Evolutionary conservation across 2,113 vertebrate species (phyloP), one percentile per base, ranked within the genome.

Genomic region (Benitochromis conjunctus): DNA sequence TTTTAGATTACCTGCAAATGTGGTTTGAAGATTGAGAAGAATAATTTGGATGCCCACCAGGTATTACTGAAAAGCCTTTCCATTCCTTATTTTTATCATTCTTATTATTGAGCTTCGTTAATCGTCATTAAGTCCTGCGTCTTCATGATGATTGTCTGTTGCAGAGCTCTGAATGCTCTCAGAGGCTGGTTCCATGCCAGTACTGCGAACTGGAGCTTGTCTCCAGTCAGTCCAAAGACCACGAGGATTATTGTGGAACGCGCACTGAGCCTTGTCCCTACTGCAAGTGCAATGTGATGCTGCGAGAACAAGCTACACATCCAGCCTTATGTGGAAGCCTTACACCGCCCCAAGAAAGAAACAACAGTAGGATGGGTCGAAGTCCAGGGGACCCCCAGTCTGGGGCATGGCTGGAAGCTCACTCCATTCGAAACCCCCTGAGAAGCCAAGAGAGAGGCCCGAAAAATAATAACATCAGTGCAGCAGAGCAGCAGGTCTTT

Each of bases 171-270:
- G 96, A 97, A 11, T 99, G 99, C 86, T 94, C 96, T 24, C 95
- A 98, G 93, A 96, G 98, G 1, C 93, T 97, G 48, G 95, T 96
- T 4, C 90, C 96, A 1, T 99, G 99, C 91, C 98, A 96, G 91
- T 98, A 97, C 93, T 99, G 98, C 41, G 97, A 98, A 82, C 93
- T 99, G 81, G 98, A 98, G 94, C 96, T 99, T 16, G 87, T 95
- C 34, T 97, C 96, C 90, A 94, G 91, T 90, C 97, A 97, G 87
- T 95, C 97, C 19, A 96, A 94, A 92, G 97, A 98, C 9, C 98
- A 99, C 1, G 97, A 99, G 83, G 96, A 97, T 16, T 99, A 97
- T 91, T 99, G 98, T 5, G 98, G 98, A 1, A 96, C 98, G 7
- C 95, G 98, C 77, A 99, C 98, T 0, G 98, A 99, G 93, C 96